Base-by-base conservation (phyloP, 2,888 invertebrate genomes). In the Tetramorium bicarinatum region DNA sequence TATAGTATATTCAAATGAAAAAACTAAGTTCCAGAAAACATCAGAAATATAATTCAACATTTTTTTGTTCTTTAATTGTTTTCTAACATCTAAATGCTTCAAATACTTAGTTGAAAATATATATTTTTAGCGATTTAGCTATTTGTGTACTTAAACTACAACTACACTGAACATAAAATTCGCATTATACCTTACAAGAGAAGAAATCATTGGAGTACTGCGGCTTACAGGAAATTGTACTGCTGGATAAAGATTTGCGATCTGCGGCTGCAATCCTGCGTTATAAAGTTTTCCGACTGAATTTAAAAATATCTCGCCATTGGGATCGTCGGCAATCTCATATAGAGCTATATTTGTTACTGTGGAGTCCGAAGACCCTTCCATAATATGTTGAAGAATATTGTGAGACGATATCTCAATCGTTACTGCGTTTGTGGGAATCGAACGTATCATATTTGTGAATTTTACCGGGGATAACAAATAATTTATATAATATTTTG, bases 331-430 rank as follows among this genome's bases (percentile, higher is more conserved):
- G 18, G 96, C 96, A 83, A 96, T 96, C 93, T 97, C 97, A 80
- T 98, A 98, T 1, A 98, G 95, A 0, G 98, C 96, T 67, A 98
- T 95, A 93, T 97, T 97, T 54, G 96, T 95, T 86, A 97, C 97
- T 18, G 67, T 67, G 4, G 29, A 11, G 29, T 96, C 96, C 80
- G 96, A 95, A 91, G 95, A 66, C 98, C 95, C 87, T 97, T 97
- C 18, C 99, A 95, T 29, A 91, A 99, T 98, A 0, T 98, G 97
- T 94, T 98, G 98, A 59, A 99, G 96, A 0, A 99, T 95, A 13
- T 98, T 97, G 91, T 99, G 98, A 0, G 99, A 98, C 0, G 98
- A 98, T 82, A 99, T 97, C 95, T 99, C 99, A 87, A 99, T 97
- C 3, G 97, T 96, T 82, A 98, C 96, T 0, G 98, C 98, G 93